Percentiles rank a stretch among this genome's conserved stretches.
phyloP scores from a whole-genome alignment of 2,113 vertebrate species.

The Columba livia region DNA sequence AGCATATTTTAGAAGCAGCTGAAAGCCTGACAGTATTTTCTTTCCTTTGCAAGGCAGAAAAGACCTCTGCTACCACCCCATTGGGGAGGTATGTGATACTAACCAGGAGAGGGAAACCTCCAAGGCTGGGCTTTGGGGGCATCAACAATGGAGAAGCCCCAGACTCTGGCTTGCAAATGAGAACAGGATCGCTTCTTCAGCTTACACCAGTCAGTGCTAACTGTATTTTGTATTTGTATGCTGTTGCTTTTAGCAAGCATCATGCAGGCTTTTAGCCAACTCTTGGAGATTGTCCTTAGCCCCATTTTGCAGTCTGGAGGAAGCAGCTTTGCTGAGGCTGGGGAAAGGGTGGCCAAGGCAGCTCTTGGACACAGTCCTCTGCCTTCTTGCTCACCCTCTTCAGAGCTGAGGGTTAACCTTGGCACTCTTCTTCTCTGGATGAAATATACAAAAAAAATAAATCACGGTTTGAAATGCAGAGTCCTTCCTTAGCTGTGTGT shows the following conservation, averaged over 20 bases:
- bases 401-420: neutral
- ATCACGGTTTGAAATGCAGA: neutral
- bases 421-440: neutral
- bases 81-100: rapidly evolving
- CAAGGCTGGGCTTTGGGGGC: neutral
- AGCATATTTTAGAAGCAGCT: neutral
- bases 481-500: neutral
- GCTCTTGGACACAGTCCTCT: neutral
- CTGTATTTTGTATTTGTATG: neutral
- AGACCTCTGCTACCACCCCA: neutral
- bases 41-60: neutral
- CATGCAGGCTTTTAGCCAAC: neutral
- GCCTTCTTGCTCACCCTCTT: neutral
- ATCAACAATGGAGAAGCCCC: neutral
- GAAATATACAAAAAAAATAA: neutral
- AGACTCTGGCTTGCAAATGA: neutral
- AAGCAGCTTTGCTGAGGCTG: neutral
- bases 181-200: neutral
- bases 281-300: rapidly evolving
- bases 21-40: neutral
- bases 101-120: neutral
- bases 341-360: neutral
- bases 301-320: neutral
- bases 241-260: neutral
- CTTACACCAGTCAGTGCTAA: neutral